Conservation (phyloP, 2,888 invertebrate species). For the Drosophila sordidapex region DNA sequence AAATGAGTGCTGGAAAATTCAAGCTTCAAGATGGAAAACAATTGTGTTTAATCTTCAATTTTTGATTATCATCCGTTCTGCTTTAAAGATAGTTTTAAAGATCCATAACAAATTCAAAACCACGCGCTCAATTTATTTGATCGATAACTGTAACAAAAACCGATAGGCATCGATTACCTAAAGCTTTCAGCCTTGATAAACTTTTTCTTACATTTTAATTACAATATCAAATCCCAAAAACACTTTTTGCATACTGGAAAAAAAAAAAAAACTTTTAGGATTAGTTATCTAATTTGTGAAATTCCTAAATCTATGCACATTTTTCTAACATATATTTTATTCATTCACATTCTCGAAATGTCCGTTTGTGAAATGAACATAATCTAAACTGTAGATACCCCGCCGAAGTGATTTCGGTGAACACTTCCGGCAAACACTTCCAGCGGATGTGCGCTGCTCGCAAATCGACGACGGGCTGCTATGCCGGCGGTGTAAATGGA, state of each 20-base stretch:
- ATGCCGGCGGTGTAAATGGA: constrained; percentile 54
- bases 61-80: background rate
- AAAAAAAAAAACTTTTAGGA: background rate
- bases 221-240: background rate
- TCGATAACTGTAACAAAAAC: background rate
- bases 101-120: no score
- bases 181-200: background rate
- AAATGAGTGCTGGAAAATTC: background rate
- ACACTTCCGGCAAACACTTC: constrained; percentile 94
- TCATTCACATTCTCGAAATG: background rate
- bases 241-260: background rate
- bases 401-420: constrained; percentile 94
- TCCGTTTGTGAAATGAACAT: background rate
- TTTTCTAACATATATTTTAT: background rate
- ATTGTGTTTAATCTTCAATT: background rate
- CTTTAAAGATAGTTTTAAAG: no score
- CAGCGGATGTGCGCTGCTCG: constrained; percentile 94
- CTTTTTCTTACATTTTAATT: background rate
- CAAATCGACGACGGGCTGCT: constrained; percentile 88
- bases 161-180: background rate
- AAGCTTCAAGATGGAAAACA: background rate
- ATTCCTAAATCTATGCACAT: background rate
- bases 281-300: background rate
- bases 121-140: background rate
- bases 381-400: constrained; percentile 88